Conservation (phyloP, 1,140 invertebrate genomes). For the Drosophila lacertosa region DNA sequence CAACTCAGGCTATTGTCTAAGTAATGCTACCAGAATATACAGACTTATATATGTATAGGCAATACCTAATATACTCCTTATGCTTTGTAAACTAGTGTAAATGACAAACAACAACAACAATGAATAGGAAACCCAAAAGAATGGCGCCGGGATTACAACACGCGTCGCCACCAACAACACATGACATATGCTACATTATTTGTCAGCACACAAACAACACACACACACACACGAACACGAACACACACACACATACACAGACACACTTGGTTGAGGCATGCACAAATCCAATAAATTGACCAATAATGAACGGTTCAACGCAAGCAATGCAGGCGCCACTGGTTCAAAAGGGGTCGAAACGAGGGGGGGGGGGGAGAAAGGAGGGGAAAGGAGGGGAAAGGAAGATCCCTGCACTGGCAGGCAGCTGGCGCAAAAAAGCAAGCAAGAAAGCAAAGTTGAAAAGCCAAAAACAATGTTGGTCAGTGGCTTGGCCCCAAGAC, state of each 20-base stretch:
- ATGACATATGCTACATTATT: conserved; percentile 68
- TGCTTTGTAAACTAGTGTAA: no score
- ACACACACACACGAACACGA: conserved; percentile 11
- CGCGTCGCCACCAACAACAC: conserved; percentile 54
- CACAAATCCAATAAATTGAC: conserved; percentile 83
- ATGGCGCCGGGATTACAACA: conserved; percentile 40
- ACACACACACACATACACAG: conserved; percentile 20
- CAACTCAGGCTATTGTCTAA: no score
- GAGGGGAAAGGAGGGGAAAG: no score
- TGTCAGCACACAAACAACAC: conserved; percentile 4
- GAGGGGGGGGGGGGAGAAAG: background rate
- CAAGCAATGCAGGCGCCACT: conserved; percentile 40
- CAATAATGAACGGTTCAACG: conserved; percentile 81
- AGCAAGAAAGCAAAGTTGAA: conserved; percentile 58
- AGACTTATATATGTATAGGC: no score
- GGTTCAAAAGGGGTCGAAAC: background rate
- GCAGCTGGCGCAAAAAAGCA: conserved; percentile 21
- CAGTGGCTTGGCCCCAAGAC: conserved; percentile 52
- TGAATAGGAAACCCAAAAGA: conserved; percentile 2
- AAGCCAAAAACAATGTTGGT: conserved; percentile 81
- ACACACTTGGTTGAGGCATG: conserved; percentile 44
- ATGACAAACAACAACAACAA: background rate
- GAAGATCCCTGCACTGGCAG: conserved; percentile 10
- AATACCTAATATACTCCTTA: no score
- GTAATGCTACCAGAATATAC: no score